Conservation (phyloP, 2,888 invertebrate genomes). For the Drosophila barbarae region DNA sequence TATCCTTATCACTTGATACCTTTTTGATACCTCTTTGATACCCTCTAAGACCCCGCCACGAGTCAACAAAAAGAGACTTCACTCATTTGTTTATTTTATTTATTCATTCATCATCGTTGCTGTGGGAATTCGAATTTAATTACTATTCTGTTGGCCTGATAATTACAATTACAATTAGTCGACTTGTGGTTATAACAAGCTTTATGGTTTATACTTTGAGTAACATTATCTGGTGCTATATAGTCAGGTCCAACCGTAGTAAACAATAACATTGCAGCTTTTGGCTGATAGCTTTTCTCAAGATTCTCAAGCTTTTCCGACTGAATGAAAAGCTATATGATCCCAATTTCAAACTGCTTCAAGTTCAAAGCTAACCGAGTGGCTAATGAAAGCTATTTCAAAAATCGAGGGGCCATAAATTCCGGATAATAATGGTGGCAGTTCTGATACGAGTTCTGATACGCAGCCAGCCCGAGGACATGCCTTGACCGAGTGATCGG, state of each 20-base stretch:
- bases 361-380: conserved; percentile 32
- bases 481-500: conserved; percentile 13
- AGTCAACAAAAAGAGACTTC: neutral
- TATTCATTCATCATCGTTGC: neutral
- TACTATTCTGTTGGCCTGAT: neutral
- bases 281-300: conserved; percentile 11
- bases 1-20: conserved; percentile 24
- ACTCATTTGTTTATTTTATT: neutral
- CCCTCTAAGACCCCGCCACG: conserved; percentile 6
- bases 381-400: conserved; percentile 5
- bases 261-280: conserved; percentile 34
- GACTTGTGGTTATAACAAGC: conserved; percentile 19
- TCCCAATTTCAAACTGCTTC: conserved; percentile 12
- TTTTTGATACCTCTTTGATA: neutral
- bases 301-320: neutral
- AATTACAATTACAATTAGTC: conserved; percentile 25
- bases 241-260: conserved; percentile 19
- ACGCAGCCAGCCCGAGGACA: conserved; percentile 3
- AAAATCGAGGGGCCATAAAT: conserved; percentile 22
- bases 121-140: conserved; percentile 18
- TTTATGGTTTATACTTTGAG: neutral
- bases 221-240: accelerated
- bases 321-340: conserved; percentile 15
- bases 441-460: conserved; percentile 7
- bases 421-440: neutral